These are phyloP conservation scores for Agonum fuliginosum DNA, from an alignment of 2,888 invertebrate species.

Conservation along the genomic window DNA sequence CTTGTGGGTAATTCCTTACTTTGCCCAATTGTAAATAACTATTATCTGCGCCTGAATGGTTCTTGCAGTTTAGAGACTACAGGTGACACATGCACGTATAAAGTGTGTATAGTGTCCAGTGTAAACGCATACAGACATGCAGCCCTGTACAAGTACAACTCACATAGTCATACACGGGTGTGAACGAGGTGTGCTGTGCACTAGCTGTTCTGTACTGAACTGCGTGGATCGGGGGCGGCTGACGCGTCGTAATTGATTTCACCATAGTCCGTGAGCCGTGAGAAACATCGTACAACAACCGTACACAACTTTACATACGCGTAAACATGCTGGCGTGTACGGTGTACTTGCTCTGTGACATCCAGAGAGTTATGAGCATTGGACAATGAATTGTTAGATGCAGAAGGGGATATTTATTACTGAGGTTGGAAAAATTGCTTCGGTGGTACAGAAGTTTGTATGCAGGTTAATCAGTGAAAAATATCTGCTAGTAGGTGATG, in stretches of 20 bases:
- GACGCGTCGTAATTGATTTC: constrained; percentile 53
- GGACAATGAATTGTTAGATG: background rate
- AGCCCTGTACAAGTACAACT: too few species aligned
- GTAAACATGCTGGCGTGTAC: background rate
- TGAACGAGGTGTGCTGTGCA: constrained; percentile 7
- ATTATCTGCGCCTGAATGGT: too few species aligned
- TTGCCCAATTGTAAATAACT: too few species aligned
- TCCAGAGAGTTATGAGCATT: constrained; percentile 10
- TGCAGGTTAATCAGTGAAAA: too few species aligned
- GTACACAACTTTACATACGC: background rate
- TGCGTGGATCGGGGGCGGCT: constrained; percentile 50
- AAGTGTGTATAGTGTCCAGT: background rate
- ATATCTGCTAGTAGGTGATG: too few species aligned
- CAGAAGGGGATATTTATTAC: background rate
- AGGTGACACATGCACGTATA: background rate
- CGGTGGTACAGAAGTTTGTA: background rate
- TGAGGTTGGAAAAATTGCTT: background rate
- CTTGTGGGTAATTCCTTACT: too few species aligned
- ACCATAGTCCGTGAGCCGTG: constrained; percentile 24
- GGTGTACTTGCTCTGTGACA: background rate
- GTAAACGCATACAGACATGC: background rate
- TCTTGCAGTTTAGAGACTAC: constrained; percentile 1
- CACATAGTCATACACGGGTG: constrained; percentile 24
- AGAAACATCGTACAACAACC: constrained; percentile 22
- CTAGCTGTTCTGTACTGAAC: too few species aligned